Base-by-base conservation (phyloP, 2,113 vertebrate genomes). In the Clupea harengus region DNA sequence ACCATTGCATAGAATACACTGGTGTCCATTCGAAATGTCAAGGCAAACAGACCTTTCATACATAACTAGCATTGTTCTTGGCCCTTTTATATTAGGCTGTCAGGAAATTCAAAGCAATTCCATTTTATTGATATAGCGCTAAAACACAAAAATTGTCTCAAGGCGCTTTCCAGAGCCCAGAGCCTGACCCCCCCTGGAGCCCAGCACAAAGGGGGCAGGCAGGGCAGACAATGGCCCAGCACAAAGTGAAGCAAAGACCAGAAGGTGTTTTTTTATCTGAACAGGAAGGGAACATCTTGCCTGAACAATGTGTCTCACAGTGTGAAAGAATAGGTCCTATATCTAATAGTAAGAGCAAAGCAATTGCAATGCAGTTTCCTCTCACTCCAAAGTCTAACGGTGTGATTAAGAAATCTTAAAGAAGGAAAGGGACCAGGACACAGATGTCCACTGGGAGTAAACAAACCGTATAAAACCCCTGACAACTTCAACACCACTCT, bases 311-410 rank as follows among this genome's bases (percentile, higher is more conserved):
- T 52, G 60, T 20, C 8, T 50, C 20, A 75, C 25, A 78, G 17
- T 28, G 83, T 75, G 64, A 47, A 84, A 85, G 67, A 85, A 85
- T 85, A 80, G 67, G 32, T 32, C 28, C 64, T 72, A 28, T 8
- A 22, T 52, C 1, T 52, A 50, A 7, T 13, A 50, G 80, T 47
- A 46, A 20, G 47, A 85, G 84, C 28, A 45, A 72, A 72, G 25
- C 32, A 10, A 72, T 72, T 72, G 64, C 64, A 72, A 11, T 72
- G n/a, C n/a, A 72, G 64, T 72, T 72, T 72, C 57, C 57, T 64
- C 57, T 49, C 13, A 54, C 17, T 54, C 52, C 4, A 15, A 54
- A 39, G 39, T 39, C 39, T 39, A 39, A 54, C 17, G 52, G 52
- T 54, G 17, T 54, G 52, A 54, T 54, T 54, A 15, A 54, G 52